These are phyloP conservation scores for Pemphigus obesinymphae DNA, from an alignment of 1,140 invertebrate species.

Conservation along the genomic window DNA sequence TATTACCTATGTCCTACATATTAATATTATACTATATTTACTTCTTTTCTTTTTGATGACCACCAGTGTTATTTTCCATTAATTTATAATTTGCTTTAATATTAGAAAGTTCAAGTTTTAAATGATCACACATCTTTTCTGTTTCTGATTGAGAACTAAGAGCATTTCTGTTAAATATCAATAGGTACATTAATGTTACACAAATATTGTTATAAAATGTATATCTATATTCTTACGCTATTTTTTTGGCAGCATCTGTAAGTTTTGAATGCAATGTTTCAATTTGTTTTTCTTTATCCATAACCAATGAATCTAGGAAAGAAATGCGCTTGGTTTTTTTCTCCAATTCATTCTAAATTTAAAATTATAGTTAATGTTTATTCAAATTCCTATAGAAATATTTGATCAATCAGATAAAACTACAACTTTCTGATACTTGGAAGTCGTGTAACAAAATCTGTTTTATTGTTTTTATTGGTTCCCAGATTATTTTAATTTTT, in stretches of 20 bases:
- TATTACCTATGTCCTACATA: too few relatives aligned
- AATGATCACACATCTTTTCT: conserved; percentile 21
- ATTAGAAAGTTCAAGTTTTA: conserved; percentile 25
- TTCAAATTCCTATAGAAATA: too few relatives aligned
- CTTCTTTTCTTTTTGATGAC: conserved; percentile 22
- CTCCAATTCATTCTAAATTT: conserved; percentile 11
- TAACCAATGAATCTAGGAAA: background rate
- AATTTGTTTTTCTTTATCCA: conserved; percentile 28
- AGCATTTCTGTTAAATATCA: conserved; percentile 16
- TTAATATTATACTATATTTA: background rate
- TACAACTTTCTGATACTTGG: too few relatives aligned
- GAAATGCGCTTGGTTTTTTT: conserved; percentile 23
- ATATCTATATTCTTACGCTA: conserved; percentile 4
- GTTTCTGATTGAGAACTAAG: conserved; percentile 16
- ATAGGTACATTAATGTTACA: background rate
- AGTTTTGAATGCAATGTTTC: conserved; percentile 3
- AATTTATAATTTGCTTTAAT: conserved; percentile 17
- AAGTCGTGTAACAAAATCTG: too few relatives aligned
- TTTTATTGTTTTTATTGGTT: too few relatives aligned
- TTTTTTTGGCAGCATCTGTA: conserved; percentile 26
- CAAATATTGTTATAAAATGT: background rate
- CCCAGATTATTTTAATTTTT: too few relatives aligned
- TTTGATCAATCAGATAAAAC: too few relatives aligned
- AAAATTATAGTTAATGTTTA: background rate
- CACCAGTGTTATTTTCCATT: background rate